phyloP scores from a whole-genome alignment of 2,888 invertebrate species.

The Chymomyza fuscimana region DNA sequence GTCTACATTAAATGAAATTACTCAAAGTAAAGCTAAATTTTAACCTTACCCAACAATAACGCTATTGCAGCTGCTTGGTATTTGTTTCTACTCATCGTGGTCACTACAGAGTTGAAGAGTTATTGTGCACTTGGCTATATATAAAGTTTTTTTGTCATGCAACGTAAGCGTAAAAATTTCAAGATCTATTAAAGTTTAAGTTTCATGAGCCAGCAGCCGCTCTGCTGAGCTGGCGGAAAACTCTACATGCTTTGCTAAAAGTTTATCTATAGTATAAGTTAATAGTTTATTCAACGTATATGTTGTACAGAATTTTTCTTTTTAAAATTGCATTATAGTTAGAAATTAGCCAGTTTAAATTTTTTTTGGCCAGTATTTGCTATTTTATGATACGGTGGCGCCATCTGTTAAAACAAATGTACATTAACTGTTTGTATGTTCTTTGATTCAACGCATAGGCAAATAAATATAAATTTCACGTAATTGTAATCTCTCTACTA shows the following conservation, averaged over 20 bases:
- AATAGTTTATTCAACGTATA: no score
- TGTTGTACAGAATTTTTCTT: background rate
- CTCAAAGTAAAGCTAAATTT: background rate
- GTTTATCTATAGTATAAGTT: background rate
- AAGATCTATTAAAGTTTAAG: slow-evolving; percentile 22
- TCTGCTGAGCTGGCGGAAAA: background rate
- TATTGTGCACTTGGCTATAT: slow-evolving; percentile 44
- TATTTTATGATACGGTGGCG: no score
- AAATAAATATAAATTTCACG: no score
- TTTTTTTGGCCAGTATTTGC: no score
- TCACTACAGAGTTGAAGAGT: slow-evolving; percentile 44
- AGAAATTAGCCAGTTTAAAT: no score
- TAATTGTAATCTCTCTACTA: no score
- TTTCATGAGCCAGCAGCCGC: background rate
- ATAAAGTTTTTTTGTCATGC: slow-evolving; percentile 54
- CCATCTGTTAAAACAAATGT: no score
- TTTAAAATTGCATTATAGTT: no score
- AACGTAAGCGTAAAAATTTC: slow-evolving; percentile 52
- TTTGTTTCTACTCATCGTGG: slow-evolving; percentile 45
- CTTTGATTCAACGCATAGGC: no score
- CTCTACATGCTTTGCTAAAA: background rate
- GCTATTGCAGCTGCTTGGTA: slow-evolving; percentile 36
- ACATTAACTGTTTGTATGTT: no score
- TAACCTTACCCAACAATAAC: slow-evolving; percentile 55
- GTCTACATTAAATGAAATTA: background rate